These are phyloP conservation scores for Corapipo altera DNA, from an alignment of 2,113 vertebrate genomes.

Conservation along the genomic window DNA sequence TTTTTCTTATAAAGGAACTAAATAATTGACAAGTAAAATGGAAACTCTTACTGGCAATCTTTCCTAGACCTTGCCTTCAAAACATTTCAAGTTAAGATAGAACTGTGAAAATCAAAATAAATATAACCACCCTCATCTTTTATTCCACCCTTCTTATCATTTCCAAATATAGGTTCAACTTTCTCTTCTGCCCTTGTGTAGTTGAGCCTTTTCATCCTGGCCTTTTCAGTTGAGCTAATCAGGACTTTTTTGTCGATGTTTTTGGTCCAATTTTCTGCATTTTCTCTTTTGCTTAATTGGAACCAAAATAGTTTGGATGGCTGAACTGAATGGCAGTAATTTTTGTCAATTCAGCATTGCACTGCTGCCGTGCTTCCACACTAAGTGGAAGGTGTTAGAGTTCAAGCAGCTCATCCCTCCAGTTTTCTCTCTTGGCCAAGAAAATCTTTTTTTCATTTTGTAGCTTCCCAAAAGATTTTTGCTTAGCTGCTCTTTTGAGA, in stretches of 20 bases:
- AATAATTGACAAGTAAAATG: background rate
- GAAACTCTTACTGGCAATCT: background rate
- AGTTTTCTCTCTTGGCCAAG: background rate
- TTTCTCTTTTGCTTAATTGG: conserved; percentile 12
- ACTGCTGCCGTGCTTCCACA: background rate
- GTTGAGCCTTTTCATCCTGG: background rate
- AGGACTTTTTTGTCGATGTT: background rate
- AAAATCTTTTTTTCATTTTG: background rate
- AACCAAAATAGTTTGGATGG: background rate
- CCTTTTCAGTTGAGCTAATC: background rate
- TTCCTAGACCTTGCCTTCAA: background rate
- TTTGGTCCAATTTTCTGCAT: background rate
- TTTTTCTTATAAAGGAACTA: background rate
- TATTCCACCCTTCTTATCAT: background rate
- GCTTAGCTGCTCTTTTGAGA: background rate
- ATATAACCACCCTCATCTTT: background rate
- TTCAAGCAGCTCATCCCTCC: background rate
- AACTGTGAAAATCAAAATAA: background rate
- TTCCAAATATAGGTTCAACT: background rate
- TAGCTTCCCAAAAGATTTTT: background rate
- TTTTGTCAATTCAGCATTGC: conserved; percentile 12
- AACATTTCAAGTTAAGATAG: background rate
- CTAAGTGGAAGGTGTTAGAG: background rate
- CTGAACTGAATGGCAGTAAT: background rate
- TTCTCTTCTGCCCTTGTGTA: background rate